A percentile compares a stretch with the other conserved stretches of the same genome.
Evolutionary conservation across 2,113 vertebrate species (phyloP).

Genomic region (Odocoileus virginianus): DNA sequence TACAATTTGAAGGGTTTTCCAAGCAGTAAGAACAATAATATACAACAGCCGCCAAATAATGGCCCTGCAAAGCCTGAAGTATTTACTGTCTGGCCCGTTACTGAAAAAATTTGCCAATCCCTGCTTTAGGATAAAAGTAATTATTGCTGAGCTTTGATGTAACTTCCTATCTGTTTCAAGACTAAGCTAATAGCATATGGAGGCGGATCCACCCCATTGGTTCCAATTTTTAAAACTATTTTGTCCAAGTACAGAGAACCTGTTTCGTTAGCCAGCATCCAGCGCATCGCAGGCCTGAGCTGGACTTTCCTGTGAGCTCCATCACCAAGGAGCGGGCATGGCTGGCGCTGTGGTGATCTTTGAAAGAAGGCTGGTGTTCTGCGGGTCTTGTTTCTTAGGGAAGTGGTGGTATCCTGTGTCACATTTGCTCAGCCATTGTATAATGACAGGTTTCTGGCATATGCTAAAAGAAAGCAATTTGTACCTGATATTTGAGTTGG

Average conservation of each 20-base stretch:
- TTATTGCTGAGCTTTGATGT: not conserved
- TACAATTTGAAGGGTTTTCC: not conserved
- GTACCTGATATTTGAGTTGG: constrained; percentile 42
- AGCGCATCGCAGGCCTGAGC: not conserved
- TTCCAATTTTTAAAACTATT: not conserved
- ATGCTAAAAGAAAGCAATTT: constrained; percentile 27
- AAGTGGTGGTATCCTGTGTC: constrained; percentile 4
- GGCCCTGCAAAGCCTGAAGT: not conserved
- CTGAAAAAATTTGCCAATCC: not conserved
- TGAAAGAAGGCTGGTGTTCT: not conserved
- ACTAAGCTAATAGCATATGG: not conserved
- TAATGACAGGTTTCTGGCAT: constrained; percentile 25
- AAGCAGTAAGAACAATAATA: not conserved
- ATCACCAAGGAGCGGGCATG: not conserved
- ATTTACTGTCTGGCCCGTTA: not conserved
- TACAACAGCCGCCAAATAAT: not conserved
- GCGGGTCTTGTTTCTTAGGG: not conserved
- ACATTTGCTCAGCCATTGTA: not conserved
- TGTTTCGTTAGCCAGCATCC: not conserved
- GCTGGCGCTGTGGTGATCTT: not conserved
- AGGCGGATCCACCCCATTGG: not conserved
- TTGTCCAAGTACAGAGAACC: not conserved
- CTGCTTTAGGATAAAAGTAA: not conserved
- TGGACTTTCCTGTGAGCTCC: not conserved
- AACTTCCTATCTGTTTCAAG: not conserved